Evolutionary conservation across 2,113 vertebrate genomes (phyloP).

Genomic region (Crotophaga sulcirostris): DNA sequence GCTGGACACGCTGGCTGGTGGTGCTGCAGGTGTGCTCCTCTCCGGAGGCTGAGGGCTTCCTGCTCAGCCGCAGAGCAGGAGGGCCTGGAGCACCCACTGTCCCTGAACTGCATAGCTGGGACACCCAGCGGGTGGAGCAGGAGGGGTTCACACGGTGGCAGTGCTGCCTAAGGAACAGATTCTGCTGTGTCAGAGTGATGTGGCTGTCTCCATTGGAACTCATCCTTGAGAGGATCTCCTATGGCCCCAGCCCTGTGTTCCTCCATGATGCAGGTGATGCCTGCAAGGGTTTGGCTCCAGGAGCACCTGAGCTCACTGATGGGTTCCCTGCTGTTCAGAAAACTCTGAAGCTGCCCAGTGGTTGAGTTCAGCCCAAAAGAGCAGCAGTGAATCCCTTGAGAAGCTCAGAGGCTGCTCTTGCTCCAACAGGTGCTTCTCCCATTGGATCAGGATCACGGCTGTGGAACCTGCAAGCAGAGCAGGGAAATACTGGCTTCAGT

Average conservation of each 20-base stretch:
- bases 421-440: background rate
- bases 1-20: no score
- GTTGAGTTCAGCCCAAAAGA: background rate
- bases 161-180: background rate
- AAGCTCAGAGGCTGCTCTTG: background rate
- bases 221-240: no score
- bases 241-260: no score
- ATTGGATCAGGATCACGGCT: fast-evolving
- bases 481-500: fast-evolving
- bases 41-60: fast-evolving
- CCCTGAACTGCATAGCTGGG: fast-evolving
- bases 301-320: no score
- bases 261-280: no score
- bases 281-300: no score
- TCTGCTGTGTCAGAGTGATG: background rate
- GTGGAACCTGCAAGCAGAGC: background rate
- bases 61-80: fast-evolving
- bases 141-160: background rate
- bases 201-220: no score
- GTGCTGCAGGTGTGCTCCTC: background rate
- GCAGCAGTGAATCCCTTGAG: fast-evolving
- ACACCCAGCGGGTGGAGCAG: background rate
- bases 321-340: no score
- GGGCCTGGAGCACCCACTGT: fast-evolving
- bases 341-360: background rate